Conservation (phyloP, 2,797 vertebrate genomes). For the Otolemur crassicaudatus region DNA sequence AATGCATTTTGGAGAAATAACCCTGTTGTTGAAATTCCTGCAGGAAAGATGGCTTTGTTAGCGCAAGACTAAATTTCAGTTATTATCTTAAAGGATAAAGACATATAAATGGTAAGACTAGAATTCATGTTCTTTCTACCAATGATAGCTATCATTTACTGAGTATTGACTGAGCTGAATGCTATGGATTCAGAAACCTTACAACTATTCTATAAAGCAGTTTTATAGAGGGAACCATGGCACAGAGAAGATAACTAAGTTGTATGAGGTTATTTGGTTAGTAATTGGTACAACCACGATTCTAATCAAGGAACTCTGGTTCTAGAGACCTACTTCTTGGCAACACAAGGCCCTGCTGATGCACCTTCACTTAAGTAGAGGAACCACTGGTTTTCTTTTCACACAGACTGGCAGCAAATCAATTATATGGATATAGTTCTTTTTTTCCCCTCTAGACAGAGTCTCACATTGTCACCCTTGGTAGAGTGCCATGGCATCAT, state of each 20-base stretch:
- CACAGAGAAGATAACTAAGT: background rate
- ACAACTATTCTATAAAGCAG: background rate
- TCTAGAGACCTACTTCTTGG: background rate
- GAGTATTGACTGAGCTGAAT: background rate
- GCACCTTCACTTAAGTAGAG: background rate
- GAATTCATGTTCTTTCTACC: background rate
- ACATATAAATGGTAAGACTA: background rate
- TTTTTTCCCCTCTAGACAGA: background rate
- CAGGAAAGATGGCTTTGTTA: constrained; percentile 25
- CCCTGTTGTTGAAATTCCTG: background rate
- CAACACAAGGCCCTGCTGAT: background rate
- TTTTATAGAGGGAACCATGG: background rate
- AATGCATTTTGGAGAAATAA: background rate
- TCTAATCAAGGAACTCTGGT: background rate
- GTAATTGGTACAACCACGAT: background rate
- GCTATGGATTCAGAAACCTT: background rate
- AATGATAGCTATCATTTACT: background rate
- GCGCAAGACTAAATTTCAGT: background rate
- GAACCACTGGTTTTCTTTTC: background rate
- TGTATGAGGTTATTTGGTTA: background rate
- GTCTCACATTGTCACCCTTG: background rate
- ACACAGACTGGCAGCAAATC: background rate
- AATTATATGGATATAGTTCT: background rate
- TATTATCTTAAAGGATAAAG: background rate
- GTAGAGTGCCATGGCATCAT: too few relatives aligned